These are phyloP conservation scores for Siniperca undulata DNA, from an alignment of 2,797 vertebrate genomes.

Conservation along the genomic window DNA sequence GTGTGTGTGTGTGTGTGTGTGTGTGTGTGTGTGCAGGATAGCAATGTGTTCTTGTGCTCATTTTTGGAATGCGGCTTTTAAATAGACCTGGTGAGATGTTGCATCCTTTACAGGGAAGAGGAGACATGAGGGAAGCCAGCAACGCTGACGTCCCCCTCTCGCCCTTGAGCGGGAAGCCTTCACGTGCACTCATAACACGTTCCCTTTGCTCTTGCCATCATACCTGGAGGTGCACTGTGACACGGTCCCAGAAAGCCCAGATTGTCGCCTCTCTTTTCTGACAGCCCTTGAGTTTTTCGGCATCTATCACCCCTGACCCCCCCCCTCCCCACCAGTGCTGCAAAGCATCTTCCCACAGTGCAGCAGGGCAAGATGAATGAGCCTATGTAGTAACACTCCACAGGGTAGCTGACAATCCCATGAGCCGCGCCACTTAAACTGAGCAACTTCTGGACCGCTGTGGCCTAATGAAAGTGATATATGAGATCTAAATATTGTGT, in stretches of 20 bases:
- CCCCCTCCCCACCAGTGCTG: slow-evolving; percentile 47
- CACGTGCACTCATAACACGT: slow-evolving; percentile 42
- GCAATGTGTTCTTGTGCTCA: slow-evolving; percentile 26
- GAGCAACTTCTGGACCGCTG: slow-evolving; percentile 15
- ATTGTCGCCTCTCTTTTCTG: slow-evolving; percentile 82
- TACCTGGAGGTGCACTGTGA: slow-evolving; percentile 61
- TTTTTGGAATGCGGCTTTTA: slow-evolving; percentile 49
- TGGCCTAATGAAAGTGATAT: slow-evolving; percentile 22
- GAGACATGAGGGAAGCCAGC: slow-evolving; percentile 40
- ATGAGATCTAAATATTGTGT: slow-evolving; percentile 24
- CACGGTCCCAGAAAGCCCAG: slow-evolving; percentile 79
- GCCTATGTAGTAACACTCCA: slow-evolving; percentile 52
- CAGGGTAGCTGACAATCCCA: slow-evolving; percentile 59
- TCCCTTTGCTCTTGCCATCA: slow-evolving; percentile 60
- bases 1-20: slow-evolving; percentile 1
- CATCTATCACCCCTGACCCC: slow-evolving; percentile 83
- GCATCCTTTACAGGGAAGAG: slow-evolving; percentile 38
- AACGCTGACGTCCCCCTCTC: slow-evolving; percentile 38
- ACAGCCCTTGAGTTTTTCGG: slow-evolving; percentile 66
- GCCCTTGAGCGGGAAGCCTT: slow-evolving; percentile 67
- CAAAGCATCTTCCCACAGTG: slow-evolving; percentile 71
- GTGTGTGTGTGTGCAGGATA: background rate
- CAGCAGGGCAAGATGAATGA: slow-evolving; percentile 79
- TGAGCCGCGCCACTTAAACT: slow-evolving; percentile 15
- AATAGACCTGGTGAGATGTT: slow-evolving; percentile 32